Evolutionary conservation across 2,888 invertebrate species (phyloP), one percentile per base, ranked within the genome.

Genomic region (Apotomis capreana): DNA sequence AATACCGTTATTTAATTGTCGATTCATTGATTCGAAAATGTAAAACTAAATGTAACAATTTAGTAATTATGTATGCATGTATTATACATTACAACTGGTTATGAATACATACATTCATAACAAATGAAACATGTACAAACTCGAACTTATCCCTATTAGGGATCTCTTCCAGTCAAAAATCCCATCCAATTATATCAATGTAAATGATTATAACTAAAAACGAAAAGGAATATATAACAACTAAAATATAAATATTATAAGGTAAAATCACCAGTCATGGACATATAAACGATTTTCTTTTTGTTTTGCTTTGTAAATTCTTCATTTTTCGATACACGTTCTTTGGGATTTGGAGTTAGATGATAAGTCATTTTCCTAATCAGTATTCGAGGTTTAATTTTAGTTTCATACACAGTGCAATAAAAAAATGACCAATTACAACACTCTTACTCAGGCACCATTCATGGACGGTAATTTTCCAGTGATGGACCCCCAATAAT

Each of bases 291-390:
- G 62, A 57, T n/a, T 55, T 62, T 62, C 59, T 62, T 62, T 62
- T 55, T 1, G 37, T 69, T 62, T 62, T 69, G 46, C 57, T 62
- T 62, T 69, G 26, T 69, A 46, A 69, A 40, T 69, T 69, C 46
- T 62, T 69, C 13, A 62, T 69, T 69, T 69, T 69, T 69, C 62
- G 57, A 69, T 62, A 62, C 57, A 62, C 62, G 55, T 62, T 63
- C 69, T 69, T 69, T 69, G 61, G 61, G 69, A 61, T 69, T 61
- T 61, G 69, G 40, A 54, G 61, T 51, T 61, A 68, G 55, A 68
- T 61, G 54, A 68, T 54, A 61, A 60, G 68, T 52, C 15, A 40
- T 61, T 68, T 68, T 61, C 60, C 61, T 51, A 68, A 68, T 68
- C 60, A 68, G 60, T 68, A 60, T 68, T 61, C 36, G 49, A 62